phyloP scores from a whole-genome alignment of 2,113 vertebrate genomes.

The Pedionomus torquatus region DNA sequence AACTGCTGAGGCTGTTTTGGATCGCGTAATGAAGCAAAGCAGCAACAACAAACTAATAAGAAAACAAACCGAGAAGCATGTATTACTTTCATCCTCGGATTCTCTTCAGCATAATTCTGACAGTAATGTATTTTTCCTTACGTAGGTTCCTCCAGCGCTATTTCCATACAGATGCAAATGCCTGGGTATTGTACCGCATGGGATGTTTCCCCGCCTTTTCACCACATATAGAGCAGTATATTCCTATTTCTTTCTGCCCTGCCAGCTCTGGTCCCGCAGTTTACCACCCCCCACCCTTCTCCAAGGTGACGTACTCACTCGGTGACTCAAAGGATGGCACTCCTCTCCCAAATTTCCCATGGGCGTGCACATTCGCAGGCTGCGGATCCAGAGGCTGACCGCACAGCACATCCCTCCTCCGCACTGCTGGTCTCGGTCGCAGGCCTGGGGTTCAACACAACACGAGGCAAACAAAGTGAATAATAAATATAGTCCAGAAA shows the following conservation, averaged over 20 bases:
- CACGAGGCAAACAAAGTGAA: background rate
- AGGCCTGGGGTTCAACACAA: conserved; percentile 76
- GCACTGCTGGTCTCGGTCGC: conserved; percentile 89
- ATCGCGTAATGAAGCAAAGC: background rate
- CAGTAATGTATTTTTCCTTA: conserved; percentile 23
- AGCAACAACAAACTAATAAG: background rate
- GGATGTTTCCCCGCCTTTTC: background rate
- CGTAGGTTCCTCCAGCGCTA: background rate
- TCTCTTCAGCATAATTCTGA: conserved; percentile 32
- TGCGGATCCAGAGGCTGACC: conserved; percentile 92
- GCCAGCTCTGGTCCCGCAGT: background rate
- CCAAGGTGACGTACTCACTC: conserved; percentile 74
- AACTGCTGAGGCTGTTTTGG: background rate
- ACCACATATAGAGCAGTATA: background rate
- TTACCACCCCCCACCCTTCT: background rate
- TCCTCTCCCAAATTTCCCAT: conserved; percentile 88
- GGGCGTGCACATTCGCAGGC: conserved; percentile 89
- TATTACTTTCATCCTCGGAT: background rate
- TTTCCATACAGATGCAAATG: background rate
- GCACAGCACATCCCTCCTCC: conserved; percentile 92
- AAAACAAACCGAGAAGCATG: background rate
- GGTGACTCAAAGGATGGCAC: conserved; percentile 92
- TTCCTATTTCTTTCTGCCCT: background rate
- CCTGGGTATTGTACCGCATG: rapidly evolving
- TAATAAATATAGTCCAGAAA: background rate